Evolutionary conservation across 2,797 vertebrate species (phyloP).

Genomic region (Margarornis squamiger): DNA sequence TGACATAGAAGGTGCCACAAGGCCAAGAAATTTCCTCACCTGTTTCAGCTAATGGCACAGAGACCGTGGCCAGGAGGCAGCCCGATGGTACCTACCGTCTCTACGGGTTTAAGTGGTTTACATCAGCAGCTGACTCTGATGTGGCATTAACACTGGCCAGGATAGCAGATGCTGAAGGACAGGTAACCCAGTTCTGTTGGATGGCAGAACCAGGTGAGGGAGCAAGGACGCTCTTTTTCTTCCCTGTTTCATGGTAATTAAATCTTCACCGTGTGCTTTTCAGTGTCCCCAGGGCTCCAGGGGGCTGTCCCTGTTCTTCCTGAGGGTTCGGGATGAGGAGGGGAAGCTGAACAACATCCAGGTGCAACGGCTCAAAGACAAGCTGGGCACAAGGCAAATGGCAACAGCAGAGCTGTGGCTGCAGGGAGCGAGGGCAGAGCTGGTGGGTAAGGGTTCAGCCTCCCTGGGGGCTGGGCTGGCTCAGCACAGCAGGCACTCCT

Average conservation of each 20-base stretch:
- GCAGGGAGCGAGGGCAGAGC: slow-evolving; percentile 80
- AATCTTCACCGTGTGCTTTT: background rate
- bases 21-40: background rate
- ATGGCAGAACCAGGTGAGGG: background rate
- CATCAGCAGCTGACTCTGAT: slow-evolving; percentile 87
- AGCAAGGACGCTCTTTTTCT: background rate
- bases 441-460: slow-evolving; percentile 62
- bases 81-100: slow-evolving; percentile 81
- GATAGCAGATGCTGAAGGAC: slow-evolving; percentile 73
- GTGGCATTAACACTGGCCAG: slow-evolving; percentile 85
- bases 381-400: slow-evolving; percentile 87
- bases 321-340: slow-evolving; percentile 75
- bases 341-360: slow-evolving; percentile 82
- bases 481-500: accelerated
- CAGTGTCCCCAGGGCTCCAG: slow-evolving; percentile 30
- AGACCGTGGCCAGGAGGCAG: slow-evolving; percentile 83
- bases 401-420: slow-evolving; percentile 88
- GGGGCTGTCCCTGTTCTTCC: slow-evolving; percentile 87
- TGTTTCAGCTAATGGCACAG: slow-evolving; percentile 78
- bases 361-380: slow-evolving; percentile 88
- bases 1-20: background rate
- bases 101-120: slow-evolving; percentile 90
- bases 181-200: slow-evolving; percentile 64
- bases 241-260: background rate
- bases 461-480: background rate